Evolutionary conservation across 2,888 invertebrate genomes (phyloP), one percentile per base, ranked within the genome.

Genomic region (Troides oblongomaculatus): DNA sequence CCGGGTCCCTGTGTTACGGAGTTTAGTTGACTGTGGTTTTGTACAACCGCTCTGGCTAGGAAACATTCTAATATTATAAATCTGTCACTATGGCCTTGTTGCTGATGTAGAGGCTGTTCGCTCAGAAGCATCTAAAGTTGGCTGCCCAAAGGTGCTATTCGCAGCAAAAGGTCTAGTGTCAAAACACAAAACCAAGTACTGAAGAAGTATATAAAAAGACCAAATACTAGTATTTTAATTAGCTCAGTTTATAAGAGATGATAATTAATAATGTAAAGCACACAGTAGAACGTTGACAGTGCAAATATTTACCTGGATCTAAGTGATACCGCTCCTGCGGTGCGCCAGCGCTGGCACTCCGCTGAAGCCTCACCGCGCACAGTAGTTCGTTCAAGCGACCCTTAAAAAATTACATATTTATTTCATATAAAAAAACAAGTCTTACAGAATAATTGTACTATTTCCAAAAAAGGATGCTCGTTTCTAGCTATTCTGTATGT

Each of bases 371-470:
- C 78, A 98, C 96, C 75, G 97, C 97, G 21, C 98, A 97, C 74
- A 98, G 93, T 78, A 99, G 90, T 90, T 99, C 98, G 85, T 97
- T 97, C 69, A 99, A 93, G 67, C 98, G 96, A 71, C 98, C 98
- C 96, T 96, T 0, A 10, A 59, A 71, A 75, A 72, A 66, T 58
- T 14, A 58, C 25, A 58, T 3, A 14, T 58, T 23, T 4, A 12
- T 23, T 14, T 30, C 30, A 30, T 30, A 30, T 30, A 30, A 30
- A 30, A 30, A 30, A 30, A 30, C 30, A 30, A 30, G 30, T 30
- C 30, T 30, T 5, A 30, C 3, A 30, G 5, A 30, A 30, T 30
- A 30, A 30, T 30, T 30, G 14, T 46, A 46, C 46, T 12, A 46
- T 14, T 46, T 46, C 14, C 14, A 46, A 46, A 46, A 21, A 2